Base-by-base conservation (phyloP, 1,140 invertebrate genomes). In the Listronotus bonariensis region DNA sequence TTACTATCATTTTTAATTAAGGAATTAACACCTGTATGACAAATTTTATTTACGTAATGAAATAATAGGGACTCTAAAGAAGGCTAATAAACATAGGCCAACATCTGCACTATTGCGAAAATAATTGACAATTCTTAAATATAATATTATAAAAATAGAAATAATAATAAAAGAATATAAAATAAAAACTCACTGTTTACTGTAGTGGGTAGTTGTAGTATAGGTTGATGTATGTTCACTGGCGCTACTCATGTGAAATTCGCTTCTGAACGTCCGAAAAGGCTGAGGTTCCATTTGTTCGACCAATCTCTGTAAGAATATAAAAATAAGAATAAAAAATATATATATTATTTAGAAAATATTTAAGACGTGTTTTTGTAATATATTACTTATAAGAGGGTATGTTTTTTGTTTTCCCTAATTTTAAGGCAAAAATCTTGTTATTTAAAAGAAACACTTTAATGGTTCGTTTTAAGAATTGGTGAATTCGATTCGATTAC, bases 251-350 rank as follows among this genome's bases (percentile, higher is more conserved):
- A 88, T 84, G 75, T 88, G 89, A 81, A 91, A 90, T 79, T 91
- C 90, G 26, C 88, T 89, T 68, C 89, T 84, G 83, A 90, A 92
- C 15, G 89, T 91, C 70, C 85, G 82, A 59, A 89, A 84, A 60
- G 87, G 87, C 68, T 85, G 84, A 70, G 89, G 88, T 78, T 89
- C 87, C 83, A 89, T 86, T 51, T 86, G 84, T 78, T 86, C 86
- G 52, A 87, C 84, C 71, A 85, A 80, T 73, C 84, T 82, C 86
- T 87, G 80, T 17, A 82, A 82, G 74, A 70, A 71, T 15, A 60
- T 54, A 65, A 58, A 18, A 20, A 14, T 38, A 58, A 17, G 4
- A 53, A 53, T 10, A 58, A 26, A 26, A 26, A 26, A n/a, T n/a
- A n/a, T n/a, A n/a, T n/a, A n/a, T n/a, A n/a, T n/a, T n/a, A n/a